A percentile compares a stretch with the other conserved stretches of the same genome.
Conservation (phyloP, 1,140 invertebrate species). For the Micrasema minimum region DNA sequence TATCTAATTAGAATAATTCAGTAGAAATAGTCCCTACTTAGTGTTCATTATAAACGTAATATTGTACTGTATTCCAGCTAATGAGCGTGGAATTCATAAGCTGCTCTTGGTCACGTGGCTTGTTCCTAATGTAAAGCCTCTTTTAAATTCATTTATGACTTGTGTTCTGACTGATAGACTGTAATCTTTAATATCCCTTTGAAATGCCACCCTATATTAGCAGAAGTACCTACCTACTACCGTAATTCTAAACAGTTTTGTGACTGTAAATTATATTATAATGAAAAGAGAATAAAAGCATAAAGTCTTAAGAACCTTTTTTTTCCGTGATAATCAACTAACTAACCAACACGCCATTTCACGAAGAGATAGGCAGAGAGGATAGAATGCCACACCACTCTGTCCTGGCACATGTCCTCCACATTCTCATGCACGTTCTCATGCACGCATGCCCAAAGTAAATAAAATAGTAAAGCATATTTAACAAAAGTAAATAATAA, state of each 20-base stretch:
- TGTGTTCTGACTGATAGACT: slow-evolving; percentile 6
- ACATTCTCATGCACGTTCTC: too few relatives aligned
- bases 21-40: too few relatives aligned
- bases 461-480: too few relatives aligned
- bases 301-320: background rate
- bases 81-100: slow-evolving; percentile 36
- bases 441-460: too few relatives aligned
- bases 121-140: slow-evolving; percentile 37
- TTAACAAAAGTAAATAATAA: too few relatives aligned
- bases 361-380: background rate
- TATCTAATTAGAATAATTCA: too few relatives aligned
- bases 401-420: too few relatives aligned
- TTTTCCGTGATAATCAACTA: background rate
- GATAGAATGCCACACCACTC: too few relatives aligned
- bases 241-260: background rate
- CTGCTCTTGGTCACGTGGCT: slow-evolving; percentile 41
- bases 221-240: background rate
- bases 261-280: too few relatives aligned
- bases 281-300: too few relatives aligned
- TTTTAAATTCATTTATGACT: slow-evolving; percentile 29
- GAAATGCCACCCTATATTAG: background rate
- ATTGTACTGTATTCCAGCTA: slow-evolving; percentile 31
- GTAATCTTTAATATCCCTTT: slow-evolving; percentile 28
- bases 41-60: too few relatives aligned
- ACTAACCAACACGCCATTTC: background rate